Percentiles rank a stretch among this genome's conserved stretches.
These are phyloP conservation scores for Drosophila hawaiiensis DNA, from an alignment of 2,888 invertebrate genomes.

Conservation along the genomic window DNA sequence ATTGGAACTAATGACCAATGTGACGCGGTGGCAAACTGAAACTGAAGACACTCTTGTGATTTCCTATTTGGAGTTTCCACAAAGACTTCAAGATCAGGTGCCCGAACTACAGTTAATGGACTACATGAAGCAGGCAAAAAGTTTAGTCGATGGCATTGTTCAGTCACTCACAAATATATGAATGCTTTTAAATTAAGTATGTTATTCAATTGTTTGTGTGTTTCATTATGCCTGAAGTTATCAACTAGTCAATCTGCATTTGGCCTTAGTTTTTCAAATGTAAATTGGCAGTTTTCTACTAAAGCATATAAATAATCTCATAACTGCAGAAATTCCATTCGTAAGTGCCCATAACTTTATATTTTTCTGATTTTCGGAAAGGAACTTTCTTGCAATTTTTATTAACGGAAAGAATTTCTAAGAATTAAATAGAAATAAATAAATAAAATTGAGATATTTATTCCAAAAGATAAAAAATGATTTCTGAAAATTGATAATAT, in stretches of 20 bases:
- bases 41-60: conserved; percentile 38
- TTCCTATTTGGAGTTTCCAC: conserved; percentile 50
- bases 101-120: conserved; percentile 63
- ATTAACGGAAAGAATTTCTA: not conserved
- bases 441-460: not conserved
- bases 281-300: not conserved
- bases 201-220: not conserved
- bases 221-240: not conserved
- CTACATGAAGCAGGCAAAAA: conserved; percentile 43
- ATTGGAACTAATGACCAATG: conserved; percentile 40
- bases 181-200: not conserved
- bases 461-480: not conserved
- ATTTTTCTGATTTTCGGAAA: not conserved
- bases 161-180: not conserved
- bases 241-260: not conserved
- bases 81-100: conserved; percentile 29
- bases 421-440: not conserved
- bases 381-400: not conserved
- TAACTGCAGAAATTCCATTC: not conserved
- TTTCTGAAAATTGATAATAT: not conserved
- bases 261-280: not conserved
- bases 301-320: not conserved
- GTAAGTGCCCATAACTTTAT: not conserved
- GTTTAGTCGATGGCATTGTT: conserved; percentile 21
- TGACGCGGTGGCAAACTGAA: conserved; percentile 50